These are phyloP conservation scores for Stegostoma tigrinum DNA, from an alignment of 2,113 vertebrate species.

Conservation along the genomic window DNA sequence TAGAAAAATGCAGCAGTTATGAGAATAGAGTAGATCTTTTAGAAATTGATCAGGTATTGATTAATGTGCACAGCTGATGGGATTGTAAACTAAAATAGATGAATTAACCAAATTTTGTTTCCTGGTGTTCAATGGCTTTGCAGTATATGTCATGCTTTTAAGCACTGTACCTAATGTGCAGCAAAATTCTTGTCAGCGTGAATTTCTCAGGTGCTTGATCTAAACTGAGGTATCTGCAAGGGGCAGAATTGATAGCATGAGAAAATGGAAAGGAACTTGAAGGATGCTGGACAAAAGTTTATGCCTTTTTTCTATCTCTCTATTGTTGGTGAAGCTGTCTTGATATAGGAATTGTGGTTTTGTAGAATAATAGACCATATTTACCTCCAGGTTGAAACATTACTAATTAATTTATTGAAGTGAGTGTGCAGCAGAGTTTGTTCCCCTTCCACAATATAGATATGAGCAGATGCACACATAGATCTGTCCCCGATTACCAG, in stretches of 20 bases:
- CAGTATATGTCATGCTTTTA: not conserved
- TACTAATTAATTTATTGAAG: not conserved
- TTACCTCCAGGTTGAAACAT: not conserved
- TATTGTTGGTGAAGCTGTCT: not conserved
- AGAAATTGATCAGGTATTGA: not conserved
- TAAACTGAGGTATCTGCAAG: not conserved
- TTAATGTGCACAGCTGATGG: not conserved
- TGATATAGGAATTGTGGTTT: not conserved
- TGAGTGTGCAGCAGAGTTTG: not conserved
- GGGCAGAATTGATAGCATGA: not conserved
- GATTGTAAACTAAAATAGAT: not conserved
- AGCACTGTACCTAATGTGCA: not conserved
- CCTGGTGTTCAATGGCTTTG: not conserved
- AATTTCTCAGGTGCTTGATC: not conserved
- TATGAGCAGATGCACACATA: not conserved
- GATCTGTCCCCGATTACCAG: not conserved
- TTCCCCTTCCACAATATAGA: not conserved
- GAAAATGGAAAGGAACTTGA: not conserved
- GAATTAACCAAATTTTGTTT: not conserved
- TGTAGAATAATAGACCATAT: not conserved
- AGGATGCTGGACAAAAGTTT: not conserved
- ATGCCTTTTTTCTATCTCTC: not conserved
- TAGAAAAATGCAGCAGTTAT: not conserved
- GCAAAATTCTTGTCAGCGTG: not conserved
- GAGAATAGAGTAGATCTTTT: not conserved